A percentile compares a stretch with the other conserved stretches of the same genome.
Evolutionary conservation across 2,113 vertebrate genomes (phyloP).

Genomic region (Tinamus guttatus): DNA sequence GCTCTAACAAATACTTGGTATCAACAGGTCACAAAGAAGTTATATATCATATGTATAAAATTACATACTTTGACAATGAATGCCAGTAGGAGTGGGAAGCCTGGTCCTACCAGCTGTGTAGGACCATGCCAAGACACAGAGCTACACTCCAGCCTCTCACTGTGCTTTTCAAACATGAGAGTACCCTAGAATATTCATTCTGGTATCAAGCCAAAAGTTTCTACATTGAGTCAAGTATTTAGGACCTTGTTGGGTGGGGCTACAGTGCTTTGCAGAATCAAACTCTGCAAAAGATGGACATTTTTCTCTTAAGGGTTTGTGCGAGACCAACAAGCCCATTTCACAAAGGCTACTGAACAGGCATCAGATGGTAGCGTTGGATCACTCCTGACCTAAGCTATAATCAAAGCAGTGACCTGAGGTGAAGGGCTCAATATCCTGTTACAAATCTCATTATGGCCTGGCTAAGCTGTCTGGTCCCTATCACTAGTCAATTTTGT

Average conservation of each 20-base stretch:
- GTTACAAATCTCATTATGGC: constrained; percentile 45
- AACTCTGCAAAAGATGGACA: neutral
- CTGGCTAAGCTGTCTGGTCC: constrained; percentile 4
- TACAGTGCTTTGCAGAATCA: neutral
- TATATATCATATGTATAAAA: neutral
- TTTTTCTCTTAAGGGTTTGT: neutral
- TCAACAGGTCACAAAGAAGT: neutral
- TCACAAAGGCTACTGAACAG: neutral
- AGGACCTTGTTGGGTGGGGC: neutral
- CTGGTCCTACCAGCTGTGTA: neutral
- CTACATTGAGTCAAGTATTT: neutral
- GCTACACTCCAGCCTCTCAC: neutral
- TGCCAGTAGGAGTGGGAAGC: neutral
- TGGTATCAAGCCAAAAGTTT: neutral
- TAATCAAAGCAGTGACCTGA: constrained; percentile 34
- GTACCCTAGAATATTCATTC: neutral
- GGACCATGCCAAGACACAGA: neutral
- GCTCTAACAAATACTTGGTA: neutral
- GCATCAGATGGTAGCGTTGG: neutral
- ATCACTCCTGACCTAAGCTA: neutral
- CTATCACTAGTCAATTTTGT: neutral
- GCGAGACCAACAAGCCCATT: neutral
- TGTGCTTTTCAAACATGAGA: neutral
- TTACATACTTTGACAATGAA: neutral
- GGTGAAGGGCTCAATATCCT: constrained; percentile 48